These are phyloP conservation scores for Mirounga angustirostris DNA, from an alignment of 2,113 vertebrate genomes.

Conservation along the genomic window DNA sequence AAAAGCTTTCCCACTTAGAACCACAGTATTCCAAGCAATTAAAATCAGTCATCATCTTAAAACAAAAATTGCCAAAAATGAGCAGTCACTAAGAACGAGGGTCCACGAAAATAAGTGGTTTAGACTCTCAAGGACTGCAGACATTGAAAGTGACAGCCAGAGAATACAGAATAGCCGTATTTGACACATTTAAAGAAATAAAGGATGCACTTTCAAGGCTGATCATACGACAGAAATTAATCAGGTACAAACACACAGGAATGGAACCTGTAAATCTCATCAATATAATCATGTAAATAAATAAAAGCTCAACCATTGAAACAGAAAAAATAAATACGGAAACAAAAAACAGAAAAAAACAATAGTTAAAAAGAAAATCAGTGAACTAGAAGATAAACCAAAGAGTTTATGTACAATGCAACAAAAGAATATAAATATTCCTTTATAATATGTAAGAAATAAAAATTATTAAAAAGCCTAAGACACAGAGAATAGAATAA, in stretches of 20 bases:
- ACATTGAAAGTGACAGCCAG: not conserved
- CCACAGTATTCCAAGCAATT: not conserved
- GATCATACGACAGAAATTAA: not conserved
- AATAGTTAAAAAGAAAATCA: not conserved
- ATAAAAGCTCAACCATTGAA: not conserved
- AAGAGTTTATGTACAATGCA: not conserved
- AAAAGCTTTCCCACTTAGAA: not conserved
- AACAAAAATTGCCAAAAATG: not conserved
- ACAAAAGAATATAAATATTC: not conserved
- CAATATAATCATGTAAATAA: not conserved
- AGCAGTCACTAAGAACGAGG: not conserved
- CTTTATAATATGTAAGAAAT: not conserved
- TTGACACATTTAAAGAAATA: not conserved
- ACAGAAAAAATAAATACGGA: not conserved
- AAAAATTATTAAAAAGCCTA: not conserved
- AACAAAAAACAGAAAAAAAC: not conserved
- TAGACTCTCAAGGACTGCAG: not conserved
- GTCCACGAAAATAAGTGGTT: not conserved
- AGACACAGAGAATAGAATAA: not conserved
- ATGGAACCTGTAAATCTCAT: not conserved
- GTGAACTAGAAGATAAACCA: not conserved
- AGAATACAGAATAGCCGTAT: not conserved
- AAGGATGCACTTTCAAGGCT: not conserved
- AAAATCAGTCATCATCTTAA: not conserved
- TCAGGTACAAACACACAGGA: not conserved